Base-by-base conservation (phyloP, 2,888 invertebrate genomes). In the Trichopoda pennipes region DNA sequence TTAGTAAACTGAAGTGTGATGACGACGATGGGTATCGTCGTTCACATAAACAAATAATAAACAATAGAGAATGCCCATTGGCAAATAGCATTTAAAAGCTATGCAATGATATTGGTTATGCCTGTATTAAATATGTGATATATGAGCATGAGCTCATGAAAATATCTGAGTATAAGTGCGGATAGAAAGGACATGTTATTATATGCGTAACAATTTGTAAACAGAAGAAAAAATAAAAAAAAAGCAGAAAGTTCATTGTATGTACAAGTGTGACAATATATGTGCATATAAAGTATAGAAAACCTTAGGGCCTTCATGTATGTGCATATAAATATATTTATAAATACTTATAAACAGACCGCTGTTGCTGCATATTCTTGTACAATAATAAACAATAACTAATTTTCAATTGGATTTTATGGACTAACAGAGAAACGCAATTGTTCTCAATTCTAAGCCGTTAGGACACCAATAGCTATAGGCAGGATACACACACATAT, bases 361-460 rank as follows among this genome's bases (percentile, higher is more conserved):
- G 32, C 23, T 51, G 49, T 17, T 51, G 47, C 38, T 69, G 49
- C 44, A 70, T 58, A 19, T 35, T 60, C 47, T 53, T 38, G 47
- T 68, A 47, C 32, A 64, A 69, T 60, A 38, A 69, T 73, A 80
- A 83, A 80, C 83, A 83, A 83, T 77, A 83, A 80, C 77, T 80
- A 77, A 84, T 81, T 80, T 83, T 77, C 79, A 81, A 83, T 80
- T 83, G 83, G 81, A 83, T 83, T 81, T 81, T 70, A 81, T 80
- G 73, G 79, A 80, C 80, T 80, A 68, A 66, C 78, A 63, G 60
- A 58, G 66, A 56, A 79, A 74, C 61, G 74, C 74, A 83, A 80
- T 78, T 78, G 64, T 55, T 81, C 69, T 70, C 69, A 75, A 78
- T 74, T 60, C 68, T 70, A 61, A 61, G 78, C 78, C 74, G 47